phyloP scores from a whole-genome alignment of 2,113 vertebrate species.

The Vidua macroura region DNA sequence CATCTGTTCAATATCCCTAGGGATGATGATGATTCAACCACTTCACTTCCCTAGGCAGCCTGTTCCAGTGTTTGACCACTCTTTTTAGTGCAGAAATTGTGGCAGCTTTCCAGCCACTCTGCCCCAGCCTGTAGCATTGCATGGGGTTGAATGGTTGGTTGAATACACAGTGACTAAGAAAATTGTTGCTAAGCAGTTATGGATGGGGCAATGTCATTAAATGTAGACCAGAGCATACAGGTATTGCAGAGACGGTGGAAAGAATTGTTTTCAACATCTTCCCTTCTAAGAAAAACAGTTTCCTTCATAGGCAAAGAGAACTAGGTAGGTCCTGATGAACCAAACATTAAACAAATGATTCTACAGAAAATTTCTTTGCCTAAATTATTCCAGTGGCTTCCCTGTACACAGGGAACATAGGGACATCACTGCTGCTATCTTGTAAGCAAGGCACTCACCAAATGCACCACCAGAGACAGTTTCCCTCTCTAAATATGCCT shows the following conservation, averaged over 20 bases:
- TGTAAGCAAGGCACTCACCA: background rate
- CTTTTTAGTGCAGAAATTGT: background rate
- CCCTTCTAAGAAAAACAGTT: background rate
- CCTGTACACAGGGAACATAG: background rate
- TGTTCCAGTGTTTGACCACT: background rate
- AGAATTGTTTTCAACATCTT: background rate
- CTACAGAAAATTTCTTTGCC: background rate
- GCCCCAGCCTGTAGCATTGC: background rate
- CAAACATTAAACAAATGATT: background rate
- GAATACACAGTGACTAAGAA: background rate
- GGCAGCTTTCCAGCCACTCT: background rate
- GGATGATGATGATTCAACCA: background rate
- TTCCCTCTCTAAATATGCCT: background rate
- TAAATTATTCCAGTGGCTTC: background rate
- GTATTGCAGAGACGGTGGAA: background rate
- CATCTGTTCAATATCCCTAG: background rate
- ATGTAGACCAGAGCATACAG: background rate
- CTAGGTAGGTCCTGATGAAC: background rate
- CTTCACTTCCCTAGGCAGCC: background rate
- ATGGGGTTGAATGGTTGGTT: background rate
- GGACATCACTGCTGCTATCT: background rate
- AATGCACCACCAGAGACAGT: background rate
- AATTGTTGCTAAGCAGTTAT: background rate
- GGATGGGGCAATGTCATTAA: background rate
- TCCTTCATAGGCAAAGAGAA: background rate